Evolutionary conservation across 2,797 vertebrate species (phyloP).

Genomic region (Onychomys torridus): DNA sequence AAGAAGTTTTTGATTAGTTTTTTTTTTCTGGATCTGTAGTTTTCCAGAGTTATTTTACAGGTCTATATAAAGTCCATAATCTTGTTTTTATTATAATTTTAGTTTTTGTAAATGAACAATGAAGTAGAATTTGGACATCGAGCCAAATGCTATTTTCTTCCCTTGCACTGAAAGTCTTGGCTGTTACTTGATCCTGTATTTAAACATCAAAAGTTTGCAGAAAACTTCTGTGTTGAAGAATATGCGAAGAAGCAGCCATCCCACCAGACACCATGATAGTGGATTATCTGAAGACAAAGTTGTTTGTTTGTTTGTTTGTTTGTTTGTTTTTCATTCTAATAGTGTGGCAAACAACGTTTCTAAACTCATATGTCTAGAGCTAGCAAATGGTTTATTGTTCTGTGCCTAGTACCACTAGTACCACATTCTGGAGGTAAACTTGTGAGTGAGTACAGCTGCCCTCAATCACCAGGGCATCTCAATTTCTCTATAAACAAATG

Average conservation of each 20-base stretch:
- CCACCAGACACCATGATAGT: slow-evolving; percentile 64
- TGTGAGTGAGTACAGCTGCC: background rate
- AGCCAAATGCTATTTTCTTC: slow-evolving; percentile 28
- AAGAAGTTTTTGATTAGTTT: slow-evolving; percentile 68
- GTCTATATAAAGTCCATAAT: slow-evolving; percentile 60
- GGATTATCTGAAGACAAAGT: slow-evolving; percentile 75
- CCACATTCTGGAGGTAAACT: slow-evolving; percentile 22
- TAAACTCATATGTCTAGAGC: slow-evolving; percentile 61
- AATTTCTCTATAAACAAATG: slow-evolving; percentile 23
- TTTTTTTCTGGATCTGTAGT: slow-evolving; percentile 53
- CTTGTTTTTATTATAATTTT: slow-evolving; percentile 73
- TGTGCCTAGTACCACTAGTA: background rate
- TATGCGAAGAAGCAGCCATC: background rate
- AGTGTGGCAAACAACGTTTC: slow-evolving; percentile 62
- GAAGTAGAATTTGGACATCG: slow-evolving; percentile 58
- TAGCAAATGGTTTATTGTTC: slow-evolving; percentile 51
- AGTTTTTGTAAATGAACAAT: slow-evolving; percentile 67
- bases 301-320: too few relatives aligned
- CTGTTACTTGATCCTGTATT: slow-evolving; percentile 51
- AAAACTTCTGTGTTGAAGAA: slow-evolving; percentile 6
- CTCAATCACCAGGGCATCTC: background rate
- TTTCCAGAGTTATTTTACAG: slow-evolving; percentile 71
- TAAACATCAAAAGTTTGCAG: slow-evolving; percentile 32
- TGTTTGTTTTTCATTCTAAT: slow-evolving; percentile 78
- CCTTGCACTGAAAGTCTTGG: background rate